Percentiles rank a stretch among this genome's conserved stretches.
Conservation (phyloP, 2,113 vertebrate genomes). For the Neolamprologus toae region DNA sequence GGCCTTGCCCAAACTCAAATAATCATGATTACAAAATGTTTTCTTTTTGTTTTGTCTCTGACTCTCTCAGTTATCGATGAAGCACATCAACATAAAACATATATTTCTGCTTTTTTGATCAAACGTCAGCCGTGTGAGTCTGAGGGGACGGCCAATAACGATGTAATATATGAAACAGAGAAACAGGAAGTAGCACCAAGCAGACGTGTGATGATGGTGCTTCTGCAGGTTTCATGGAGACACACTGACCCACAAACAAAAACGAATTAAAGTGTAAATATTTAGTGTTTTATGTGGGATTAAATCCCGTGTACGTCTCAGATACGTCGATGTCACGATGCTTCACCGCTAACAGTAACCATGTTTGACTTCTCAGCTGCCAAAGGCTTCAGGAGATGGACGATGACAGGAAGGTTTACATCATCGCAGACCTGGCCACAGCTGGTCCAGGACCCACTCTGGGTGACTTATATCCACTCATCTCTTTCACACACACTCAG, state of each 20-base stretch:
- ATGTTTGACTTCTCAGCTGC: not conserved
- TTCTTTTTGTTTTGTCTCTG: not conserved
- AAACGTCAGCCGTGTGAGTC: accelerated
- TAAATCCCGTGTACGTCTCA: not conserved
- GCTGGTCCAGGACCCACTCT: constrained; percentile 54
- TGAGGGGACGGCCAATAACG: not conserved
- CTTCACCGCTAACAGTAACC: not conserved
- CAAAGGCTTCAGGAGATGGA: not conserved
- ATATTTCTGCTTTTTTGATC: accelerated
- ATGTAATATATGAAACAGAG: not conserved
- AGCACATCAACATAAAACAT: not conserved
- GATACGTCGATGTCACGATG: not conserved
- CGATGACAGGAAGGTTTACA: constrained; percentile 21
- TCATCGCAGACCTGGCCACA: constrained; percentile 51
- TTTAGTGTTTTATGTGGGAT: not conserved
- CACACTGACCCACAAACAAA: not conserved
- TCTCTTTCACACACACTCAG: not conserved
- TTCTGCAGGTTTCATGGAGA: not conserved
- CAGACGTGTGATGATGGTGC: not conserved
- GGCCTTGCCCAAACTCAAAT: not conserved
- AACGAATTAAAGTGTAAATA: not conserved
- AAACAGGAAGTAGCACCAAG: not conserved
- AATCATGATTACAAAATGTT: not conserved
- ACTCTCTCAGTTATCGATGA: not conserved
- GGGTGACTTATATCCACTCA: constrained; percentile 60